Evolutionary conservation across 2,888 invertebrate species (phyloP).

Genomic region (Meiosimyza platycephala): DNA sequence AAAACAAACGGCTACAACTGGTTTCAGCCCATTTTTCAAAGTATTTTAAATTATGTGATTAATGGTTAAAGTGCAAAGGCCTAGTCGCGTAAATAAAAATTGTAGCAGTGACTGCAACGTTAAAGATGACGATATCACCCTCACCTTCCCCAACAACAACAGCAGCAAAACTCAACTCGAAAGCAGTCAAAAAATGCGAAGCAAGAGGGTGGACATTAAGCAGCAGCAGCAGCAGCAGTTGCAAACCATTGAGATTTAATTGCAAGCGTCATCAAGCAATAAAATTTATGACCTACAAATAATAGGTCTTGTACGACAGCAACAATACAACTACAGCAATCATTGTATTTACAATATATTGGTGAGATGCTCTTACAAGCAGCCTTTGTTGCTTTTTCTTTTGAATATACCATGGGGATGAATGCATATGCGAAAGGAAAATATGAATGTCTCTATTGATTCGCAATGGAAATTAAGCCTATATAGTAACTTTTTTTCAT

Average conservation of each 20-base stretch:
- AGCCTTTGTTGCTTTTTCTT: not conserved
- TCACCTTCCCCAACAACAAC: not conserved
- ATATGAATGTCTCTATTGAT: not conserved
- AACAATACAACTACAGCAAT: slow-evolving; percentile 28
- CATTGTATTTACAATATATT: not conserved
- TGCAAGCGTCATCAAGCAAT: slow-evolving; percentile 64
- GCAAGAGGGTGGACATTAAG: not conserved
- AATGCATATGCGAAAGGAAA: not conserved
- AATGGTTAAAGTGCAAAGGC: slow-evolving; percentile 7
- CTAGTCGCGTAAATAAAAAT: not conserved
- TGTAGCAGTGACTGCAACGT: not conserved
- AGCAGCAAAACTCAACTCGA: not conserved
- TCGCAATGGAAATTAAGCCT: too few species aligned
- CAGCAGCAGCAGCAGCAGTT: slow-evolving; percentile 26
- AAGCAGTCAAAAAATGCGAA: not conserved
- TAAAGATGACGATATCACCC: not conserved
- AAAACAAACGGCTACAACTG: slow-evolving; percentile 17
- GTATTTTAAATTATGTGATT: slow-evolving; percentile 29
- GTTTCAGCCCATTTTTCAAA: slow-evolving; percentile 24
- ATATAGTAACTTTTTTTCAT: not conserved
- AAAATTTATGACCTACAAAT: slow-evolving; percentile 66
- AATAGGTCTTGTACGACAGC: slow-evolving; percentile 58
- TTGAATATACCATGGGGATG: not conserved
- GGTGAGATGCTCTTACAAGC: slow-evolving; percentile 10
- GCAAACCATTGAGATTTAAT: slow-evolving; percentile 61